Evolutionary conservation across 2,113 vertebrate species (phyloP).

Genomic region (human): GRCh38 chr6:63947001-63947500

Average conservation of each 20-base stretch:
- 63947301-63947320: background rate
- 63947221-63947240: background rate
- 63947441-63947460: background rate
- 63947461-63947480: background rate
- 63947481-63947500: background rate
- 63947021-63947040: background rate
- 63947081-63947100: background rate
- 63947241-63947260: conserved; percentile 16
- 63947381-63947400: conserved; percentile 22
- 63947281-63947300: background rate
- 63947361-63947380: conserved; percentile 3
- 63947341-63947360: conserved; percentile 4
- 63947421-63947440: conserved; percentile 36
- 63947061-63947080: background rate
- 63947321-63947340: background rate
- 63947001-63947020: background rate
- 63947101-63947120: background rate
- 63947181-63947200: background rate
- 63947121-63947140: background rate
- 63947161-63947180: background rate
- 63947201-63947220: background rate
- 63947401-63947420: conserved; percentile 22
- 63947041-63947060: conserved; percentile 25
- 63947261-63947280: background rate
- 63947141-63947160: background rate